Evolutionary conservation across 2,888 invertebrate species (phyloP), one percentile per base, ranked within the genome.

Genomic region (Anarsia innoxiella): DNA sequence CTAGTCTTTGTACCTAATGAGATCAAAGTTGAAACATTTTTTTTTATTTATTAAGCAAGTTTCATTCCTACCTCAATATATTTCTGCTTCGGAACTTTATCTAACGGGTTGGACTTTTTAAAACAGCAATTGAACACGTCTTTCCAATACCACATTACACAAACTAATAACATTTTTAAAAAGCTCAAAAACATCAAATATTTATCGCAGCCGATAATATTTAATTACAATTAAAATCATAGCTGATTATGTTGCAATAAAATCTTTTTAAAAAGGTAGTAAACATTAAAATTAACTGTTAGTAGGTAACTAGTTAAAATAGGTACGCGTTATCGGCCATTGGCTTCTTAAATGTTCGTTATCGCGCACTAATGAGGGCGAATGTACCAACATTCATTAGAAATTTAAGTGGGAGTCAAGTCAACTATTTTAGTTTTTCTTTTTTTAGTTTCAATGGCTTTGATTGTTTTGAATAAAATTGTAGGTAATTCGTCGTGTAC

Each of bases 71-170:
- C 33, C 33, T 33, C 25, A 13, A 26, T 26, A 14, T 26, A 33
- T 33, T 33, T 33, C 33, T 26, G 33, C 10, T 26, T n/a, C 2
- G 15, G 26, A 9, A 15, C 5, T 25, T 33, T 32, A 9, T 25
- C n/a, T 25, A 19, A 19, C 13, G 23, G 12, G 11, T 23, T 32
- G 12, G 15, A 23, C 11, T 33, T 33, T 26, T 23, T 25, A 8
- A 26, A 15, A 33, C 33, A 33, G 26, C 33, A 33, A 6, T 12
- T 9, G 15, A 33, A 26, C 15, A 33, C 4, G 33, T 33, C n/a
- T 10, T 15, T 6, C 25, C 26, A 12, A 12, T 3, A 10, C 33
- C 33, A 33, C 33, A 33, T 33, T 15, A 4, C 26, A 26, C 26
- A 3, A 26, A 14, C 33, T 9, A 33, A 25, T 33, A 23, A 23